Conservation (phyloP, 2,888 invertebrate genomes). For the Ennomos fuscantarius region DNA sequence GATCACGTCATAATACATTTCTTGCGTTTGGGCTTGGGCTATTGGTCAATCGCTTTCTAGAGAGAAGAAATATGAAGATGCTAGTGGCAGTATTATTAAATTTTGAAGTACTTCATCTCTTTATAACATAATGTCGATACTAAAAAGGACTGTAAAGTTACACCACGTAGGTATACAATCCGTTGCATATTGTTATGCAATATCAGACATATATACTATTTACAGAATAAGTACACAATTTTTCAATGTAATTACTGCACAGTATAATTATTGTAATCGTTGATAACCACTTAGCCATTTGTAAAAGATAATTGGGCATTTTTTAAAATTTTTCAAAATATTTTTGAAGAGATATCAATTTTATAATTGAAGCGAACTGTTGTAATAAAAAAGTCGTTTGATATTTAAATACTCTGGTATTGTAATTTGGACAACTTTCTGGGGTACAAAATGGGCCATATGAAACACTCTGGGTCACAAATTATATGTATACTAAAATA, state of each 20-base stretch:
- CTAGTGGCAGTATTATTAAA: background rate
- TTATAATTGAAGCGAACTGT: background rate
- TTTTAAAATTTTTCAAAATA: background rate
- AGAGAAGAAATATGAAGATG: too few relatives aligned
- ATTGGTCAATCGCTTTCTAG: too few relatives aligned
- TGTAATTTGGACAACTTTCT: too few relatives aligned
- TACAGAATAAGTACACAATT: conserved; percentile 57
- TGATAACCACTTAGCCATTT: conserved; percentile 59
- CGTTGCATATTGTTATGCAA: conserved; percentile 16
- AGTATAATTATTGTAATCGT: conserved; percentile 71
- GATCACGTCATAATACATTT: too few relatives aligned
- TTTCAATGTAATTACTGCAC: conserved; percentile 79
- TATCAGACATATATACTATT: conserved; percentile 34
- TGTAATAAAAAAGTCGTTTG: too few relatives aligned
- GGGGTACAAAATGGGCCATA: too few relatives aligned
- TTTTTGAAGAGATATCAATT: background rate
- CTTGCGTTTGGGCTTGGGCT: too few relatives aligned
- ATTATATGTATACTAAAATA: too few relatives aligned
- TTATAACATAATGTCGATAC: conserved; percentile 7
- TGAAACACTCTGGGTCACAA: too few relatives aligned
- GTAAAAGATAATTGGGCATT: conserved; percentile 51
- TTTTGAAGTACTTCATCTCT: conserved; percentile 17
- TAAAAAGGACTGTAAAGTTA: conserved; percentile 21
- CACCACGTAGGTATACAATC: conserved; percentile 5
- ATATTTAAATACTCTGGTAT: too few relatives aligned